phyloP scores from a whole-genome alignment of 1,140 invertebrate genomes.

The Vanessa atalanta region DNA sequence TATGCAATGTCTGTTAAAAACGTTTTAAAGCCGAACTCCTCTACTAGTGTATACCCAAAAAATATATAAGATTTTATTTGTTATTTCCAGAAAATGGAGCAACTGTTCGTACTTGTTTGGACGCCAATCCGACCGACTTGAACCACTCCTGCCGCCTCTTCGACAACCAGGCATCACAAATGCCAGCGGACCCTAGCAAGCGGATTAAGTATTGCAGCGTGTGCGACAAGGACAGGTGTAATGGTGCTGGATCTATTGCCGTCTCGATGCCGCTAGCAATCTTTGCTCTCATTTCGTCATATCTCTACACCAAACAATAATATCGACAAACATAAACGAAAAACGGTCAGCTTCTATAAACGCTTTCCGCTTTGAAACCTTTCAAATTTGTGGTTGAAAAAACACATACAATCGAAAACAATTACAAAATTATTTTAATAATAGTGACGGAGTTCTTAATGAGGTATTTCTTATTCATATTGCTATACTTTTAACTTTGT shows the following conservation, averaged over 20 bases:
- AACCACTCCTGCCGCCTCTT: conserved; percentile 63
- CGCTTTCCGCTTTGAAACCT: conserved; percentile 2
- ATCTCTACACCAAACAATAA: conserved; percentile 68
- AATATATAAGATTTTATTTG: conserved; percentile 11
- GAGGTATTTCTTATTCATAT: no score
- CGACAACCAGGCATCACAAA: conserved; percentile 45
- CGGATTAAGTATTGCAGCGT: conserved; percentile 68
- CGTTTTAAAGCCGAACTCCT: no score
- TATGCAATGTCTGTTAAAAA: no score
- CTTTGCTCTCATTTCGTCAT: conserved; percentile 59
- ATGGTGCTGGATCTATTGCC: conserved; percentile 79
- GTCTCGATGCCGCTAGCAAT: conserved; percentile 68
- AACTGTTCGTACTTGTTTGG: conserved; percentile 65
- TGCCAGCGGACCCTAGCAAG: conserved; percentile 48
- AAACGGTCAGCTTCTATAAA: conserved; percentile 19
- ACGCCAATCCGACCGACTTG: conserved; percentile 64
- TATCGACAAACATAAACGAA: conserved; percentile 10
- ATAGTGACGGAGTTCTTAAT: no score
- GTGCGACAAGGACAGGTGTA: conserved; percentile 79
- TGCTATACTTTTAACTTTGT: no score
- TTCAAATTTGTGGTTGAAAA: not conserved
- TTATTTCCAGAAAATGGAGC: conserved; percentile 61
- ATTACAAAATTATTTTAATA: no score
- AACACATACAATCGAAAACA: not conserved
- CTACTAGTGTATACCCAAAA: not conserved